These are phyloP conservation scores for Patiria pectinifera DNA, from an alignment of 53 echinoderm and acorn worm genomes.

Conservation along the genomic window DNA sequence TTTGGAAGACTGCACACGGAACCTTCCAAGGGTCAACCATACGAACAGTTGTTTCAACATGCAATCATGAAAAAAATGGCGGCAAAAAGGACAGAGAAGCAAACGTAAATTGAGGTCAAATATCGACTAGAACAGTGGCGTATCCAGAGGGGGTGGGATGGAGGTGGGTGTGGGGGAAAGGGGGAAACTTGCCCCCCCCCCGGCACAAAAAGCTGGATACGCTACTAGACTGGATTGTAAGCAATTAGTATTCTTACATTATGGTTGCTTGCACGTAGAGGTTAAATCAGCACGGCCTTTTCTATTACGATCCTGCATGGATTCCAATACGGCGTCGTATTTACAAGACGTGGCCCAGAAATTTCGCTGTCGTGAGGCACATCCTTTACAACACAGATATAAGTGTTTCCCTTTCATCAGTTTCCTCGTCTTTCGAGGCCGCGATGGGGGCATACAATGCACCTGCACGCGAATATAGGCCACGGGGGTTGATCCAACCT, in stretches of 20 bases:
- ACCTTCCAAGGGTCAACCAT: no score
- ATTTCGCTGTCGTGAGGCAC: background rate
- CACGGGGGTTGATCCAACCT: background rate
- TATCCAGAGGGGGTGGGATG: no score
- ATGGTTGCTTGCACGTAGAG: background rate
- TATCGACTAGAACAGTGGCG: no score
- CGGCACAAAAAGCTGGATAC: no score
- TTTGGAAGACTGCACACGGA: no score
- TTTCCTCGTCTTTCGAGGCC: background rate
- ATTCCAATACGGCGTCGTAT: background rate
- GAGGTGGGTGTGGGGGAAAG: no score
- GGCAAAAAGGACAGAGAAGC: no score
- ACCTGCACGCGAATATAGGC: background rate
- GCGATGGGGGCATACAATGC: background rate
- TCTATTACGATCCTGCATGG: background rate
- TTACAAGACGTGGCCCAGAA: background rate
- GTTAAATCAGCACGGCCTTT: background rate
- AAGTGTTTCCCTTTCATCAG: background rate
- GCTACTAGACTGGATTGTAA: no score
- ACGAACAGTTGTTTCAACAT: no score
- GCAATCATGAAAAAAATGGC: no score
- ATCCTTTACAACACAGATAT: background rate
- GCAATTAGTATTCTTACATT: background rate
- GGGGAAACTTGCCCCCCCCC: no score
- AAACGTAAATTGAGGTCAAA: no score